These are phyloP conservation scores for Ecliptopera silaceata DNA, from an alignment of 2,888 invertebrate species.

Conservation along the genomic window DNA sequence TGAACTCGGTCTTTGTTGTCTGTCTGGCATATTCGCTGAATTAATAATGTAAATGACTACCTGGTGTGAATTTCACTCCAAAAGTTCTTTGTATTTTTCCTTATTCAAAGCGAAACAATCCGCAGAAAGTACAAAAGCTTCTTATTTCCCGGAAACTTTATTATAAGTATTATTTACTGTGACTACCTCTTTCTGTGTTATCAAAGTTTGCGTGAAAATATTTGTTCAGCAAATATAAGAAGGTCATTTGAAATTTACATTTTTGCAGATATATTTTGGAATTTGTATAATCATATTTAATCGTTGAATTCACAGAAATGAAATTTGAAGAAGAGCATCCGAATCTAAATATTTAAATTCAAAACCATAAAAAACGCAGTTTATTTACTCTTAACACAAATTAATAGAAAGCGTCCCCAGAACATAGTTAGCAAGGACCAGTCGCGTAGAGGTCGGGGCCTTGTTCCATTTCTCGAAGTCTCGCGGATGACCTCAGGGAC, in stretches of 20 bases:
- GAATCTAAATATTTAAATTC: background rate
- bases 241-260: no score
- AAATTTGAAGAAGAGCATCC: background rate
- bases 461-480: constrained; percentile 37
- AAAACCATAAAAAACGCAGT: background rate
- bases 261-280: background rate
- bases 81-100: background rate
- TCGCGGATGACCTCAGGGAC: constrained; percentile 27
- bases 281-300: background rate
- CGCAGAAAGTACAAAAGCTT: constrained; percentile 3
- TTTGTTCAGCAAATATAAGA: constrained; percentile 1
- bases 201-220: constrained; percentile 8
- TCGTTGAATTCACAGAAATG: background rate
- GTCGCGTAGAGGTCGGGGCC: constrained; percentile 42
- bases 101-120: constrained; percentile 2
- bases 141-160: constrained; percentile 12
- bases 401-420: constrained; percentile 2
- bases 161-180: constrained; percentile 9
- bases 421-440: constrained; percentile 35
- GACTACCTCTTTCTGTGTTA: constrained; percentile 9
- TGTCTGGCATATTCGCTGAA: background rate
- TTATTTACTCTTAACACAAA: constrained; percentile 8
- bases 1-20: background rate
- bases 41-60: background rate
- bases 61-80: background rate